Evolutionary conservation across 1,140 invertebrate species (phyloP), one percentile per base, ranked within the genome.

Genomic region (Aphidius gifuensis): DNA sequence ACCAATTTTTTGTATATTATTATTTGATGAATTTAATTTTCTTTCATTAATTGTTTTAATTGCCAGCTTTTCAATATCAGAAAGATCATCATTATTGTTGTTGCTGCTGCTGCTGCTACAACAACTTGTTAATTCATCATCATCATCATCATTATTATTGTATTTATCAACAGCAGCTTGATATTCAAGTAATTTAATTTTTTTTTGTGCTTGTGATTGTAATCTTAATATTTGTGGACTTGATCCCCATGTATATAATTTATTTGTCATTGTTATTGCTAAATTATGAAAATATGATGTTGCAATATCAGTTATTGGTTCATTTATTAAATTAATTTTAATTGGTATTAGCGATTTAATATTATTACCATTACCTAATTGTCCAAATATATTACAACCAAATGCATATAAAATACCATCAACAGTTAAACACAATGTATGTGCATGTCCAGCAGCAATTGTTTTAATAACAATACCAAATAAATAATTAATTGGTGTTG

Each of bases 241-340:
- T 42, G 86, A 85, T 5, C 92, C 92, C 91, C 91, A 94, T 6
- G 84, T 83, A 68, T 87, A 92, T 9, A 94, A 76, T 70, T 85
- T 83, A 70, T 90, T 88, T 53, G 85, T 82, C 7, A 77, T 75
- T 59, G 85, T 86, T 55, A 92, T 83, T 51, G 87, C 90, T 69
- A 92, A 78, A 82, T 87, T 91, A 69, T 92, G 90, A 80, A 93
- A 94, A 77, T 91, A 92, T 71, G 86, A 88, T 42, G 90, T 89
- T 60, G 88, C 82, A 70, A 93, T 87, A 63, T 85, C 78, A 59
- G 81, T 84, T 66, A 92, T 86, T 58, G 80, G 78, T 21, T 84
- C 81, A 4, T 85, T 77, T 50, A 87, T 72, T 16, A 84, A 69
- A 40, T 86, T 80, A 57, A 87, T 74, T 72, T 84, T 83, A 8